Evolutionary conservation across 2,113 vertebrate genomes (phyloP).

Genomic region (Chaenogobius annularis): DNA sequence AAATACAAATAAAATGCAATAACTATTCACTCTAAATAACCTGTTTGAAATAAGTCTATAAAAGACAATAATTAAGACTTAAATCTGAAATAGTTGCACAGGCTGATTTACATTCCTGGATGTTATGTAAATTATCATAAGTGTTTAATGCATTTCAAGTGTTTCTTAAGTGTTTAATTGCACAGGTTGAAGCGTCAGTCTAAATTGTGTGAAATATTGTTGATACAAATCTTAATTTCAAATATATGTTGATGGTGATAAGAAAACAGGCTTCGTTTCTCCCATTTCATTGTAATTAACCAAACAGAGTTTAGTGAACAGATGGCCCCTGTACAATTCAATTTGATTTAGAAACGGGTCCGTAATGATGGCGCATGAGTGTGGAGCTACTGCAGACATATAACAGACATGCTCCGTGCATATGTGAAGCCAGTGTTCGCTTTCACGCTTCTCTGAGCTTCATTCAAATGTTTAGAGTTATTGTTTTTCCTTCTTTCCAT

Average conservation of each 20-base stretch:
- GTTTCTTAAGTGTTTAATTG: background rate
- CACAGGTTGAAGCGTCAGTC: background rate
- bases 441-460: conserved; percentile 28
- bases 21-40: background rate
- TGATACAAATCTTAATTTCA: conserved; percentile 49
- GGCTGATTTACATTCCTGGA: background rate
- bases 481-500: conserved; percentile 11
- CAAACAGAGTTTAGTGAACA: conserved; percentile 50
- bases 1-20: background rate
- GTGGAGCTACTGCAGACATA: conserved; percentile 10
- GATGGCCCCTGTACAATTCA: conserved; percentile 55
- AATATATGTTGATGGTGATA: conserved; percentile 21
- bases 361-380: conserved; percentile 35
- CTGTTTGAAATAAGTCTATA: background rate
- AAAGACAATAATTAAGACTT: background rate
- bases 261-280: conserved; percentile 12
- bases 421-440: conserved; percentile 18
- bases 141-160: background rate
- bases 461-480: conserved; percentile 31
- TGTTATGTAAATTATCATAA: background rate
- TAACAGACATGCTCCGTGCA: conserved; percentile 21
- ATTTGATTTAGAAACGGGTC: conserved; percentile 52
- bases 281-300: conserved; percentile 53
- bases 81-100: background rate
- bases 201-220: conserved; percentile 20